A percentile compares a stretch with the other conserved stretches of the same genome.
Evolutionary conservation across 2,113 vertebrate genomes (phyloP).

Genomic region (Talpa occidentalis): DNA sequence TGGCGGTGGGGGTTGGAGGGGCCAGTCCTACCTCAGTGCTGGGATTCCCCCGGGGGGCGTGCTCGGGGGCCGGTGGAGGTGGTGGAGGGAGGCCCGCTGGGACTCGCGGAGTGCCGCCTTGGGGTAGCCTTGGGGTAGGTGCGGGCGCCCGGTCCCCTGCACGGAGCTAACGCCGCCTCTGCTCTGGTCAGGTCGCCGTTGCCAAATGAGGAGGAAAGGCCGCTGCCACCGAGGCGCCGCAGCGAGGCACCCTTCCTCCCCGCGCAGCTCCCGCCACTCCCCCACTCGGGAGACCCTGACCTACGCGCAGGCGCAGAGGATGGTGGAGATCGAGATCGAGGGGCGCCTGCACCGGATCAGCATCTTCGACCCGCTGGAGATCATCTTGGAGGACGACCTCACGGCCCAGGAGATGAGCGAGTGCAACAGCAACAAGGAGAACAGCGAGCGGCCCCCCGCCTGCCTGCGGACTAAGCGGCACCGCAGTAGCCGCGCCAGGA

Average conservation of each 20-base stretch:
- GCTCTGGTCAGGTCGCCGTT: constrained; percentile 85
- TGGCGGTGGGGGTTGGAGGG: too few relatives aligned
- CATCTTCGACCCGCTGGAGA: constrained; percentile 94
- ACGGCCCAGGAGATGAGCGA: constrained; percentile 96
- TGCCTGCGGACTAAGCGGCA: constrained; percentile 91
- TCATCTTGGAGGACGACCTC: constrained; percentile 95
- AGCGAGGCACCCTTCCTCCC: constrained; percentile 93
- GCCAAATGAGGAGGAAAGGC: constrained; percentile 97
- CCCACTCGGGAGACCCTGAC: constrained; percentile 96
- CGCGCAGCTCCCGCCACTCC: constrained; percentile 93
- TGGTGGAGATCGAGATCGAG: constrained; percentile 98
- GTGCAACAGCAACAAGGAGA: constrained; percentile 98
- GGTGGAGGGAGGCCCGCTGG: not conserved
- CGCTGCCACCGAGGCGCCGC: constrained; percentile 93
- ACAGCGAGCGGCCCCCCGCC: constrained; percentile 92
- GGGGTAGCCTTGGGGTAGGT: too few relatives aligned
- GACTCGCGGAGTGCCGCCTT: too few relatives aligned
- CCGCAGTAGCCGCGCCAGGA: constrained; percentile 93
- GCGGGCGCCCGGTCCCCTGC: too few relatives aligned
- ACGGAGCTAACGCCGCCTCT: not conserved
- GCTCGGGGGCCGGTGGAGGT: not conserved
- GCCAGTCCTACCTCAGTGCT: too few relatives aligned
- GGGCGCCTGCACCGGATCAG: constrained; percentile 96
- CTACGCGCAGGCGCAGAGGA: constrained; percentile 97
- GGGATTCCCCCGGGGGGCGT: not conserved